Conservation (phyloP, 2,113 vertebrate species). For the Pan paniscus region DNA sequence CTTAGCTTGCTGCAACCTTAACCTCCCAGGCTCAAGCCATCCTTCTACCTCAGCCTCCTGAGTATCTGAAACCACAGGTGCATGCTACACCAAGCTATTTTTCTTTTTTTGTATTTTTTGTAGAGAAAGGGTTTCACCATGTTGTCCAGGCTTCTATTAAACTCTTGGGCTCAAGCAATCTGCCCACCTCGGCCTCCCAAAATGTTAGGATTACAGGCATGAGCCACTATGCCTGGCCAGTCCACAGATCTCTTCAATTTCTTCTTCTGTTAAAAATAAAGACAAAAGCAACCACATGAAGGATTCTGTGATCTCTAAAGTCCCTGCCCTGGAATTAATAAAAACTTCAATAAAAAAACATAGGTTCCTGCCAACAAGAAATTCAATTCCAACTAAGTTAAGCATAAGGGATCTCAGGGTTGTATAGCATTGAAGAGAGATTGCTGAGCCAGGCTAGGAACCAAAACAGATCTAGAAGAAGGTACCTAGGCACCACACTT, state of each 20-base stretch:
- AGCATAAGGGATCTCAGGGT: not conserved
- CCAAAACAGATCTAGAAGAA: not conserved
- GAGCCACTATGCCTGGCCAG: too few species aligned
- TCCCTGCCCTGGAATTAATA: not conserved
- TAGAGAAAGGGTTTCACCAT: too few species aligned
- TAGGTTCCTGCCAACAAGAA: not conserved
- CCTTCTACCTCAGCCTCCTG: too few species aligned
- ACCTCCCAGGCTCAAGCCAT: too few species aligned
- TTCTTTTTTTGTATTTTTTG: too few species aligned
- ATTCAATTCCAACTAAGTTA: not conserved
- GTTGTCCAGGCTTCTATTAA: too few species aligned
- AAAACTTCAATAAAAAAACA: not conserved
- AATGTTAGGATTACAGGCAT: too few species aligned
- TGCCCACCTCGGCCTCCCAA: too few species aligned
- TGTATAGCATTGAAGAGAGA: not conserved
- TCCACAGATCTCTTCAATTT: not conserved
- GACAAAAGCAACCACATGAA: not conserved
- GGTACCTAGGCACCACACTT: accelerated
- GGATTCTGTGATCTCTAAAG: not conserved
- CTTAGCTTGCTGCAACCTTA: too few species aligned
- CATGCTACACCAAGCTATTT: too few species aligned
- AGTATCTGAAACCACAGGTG: too few species aligned
- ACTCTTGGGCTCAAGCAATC: too few species aligned
- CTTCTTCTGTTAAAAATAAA: not conserved
- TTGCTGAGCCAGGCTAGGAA: not conserved